Evolutionary conservation across 2,113 vertebrate genomes (phyloP).

Genomic region (Tinamus guttatus): DNA sequence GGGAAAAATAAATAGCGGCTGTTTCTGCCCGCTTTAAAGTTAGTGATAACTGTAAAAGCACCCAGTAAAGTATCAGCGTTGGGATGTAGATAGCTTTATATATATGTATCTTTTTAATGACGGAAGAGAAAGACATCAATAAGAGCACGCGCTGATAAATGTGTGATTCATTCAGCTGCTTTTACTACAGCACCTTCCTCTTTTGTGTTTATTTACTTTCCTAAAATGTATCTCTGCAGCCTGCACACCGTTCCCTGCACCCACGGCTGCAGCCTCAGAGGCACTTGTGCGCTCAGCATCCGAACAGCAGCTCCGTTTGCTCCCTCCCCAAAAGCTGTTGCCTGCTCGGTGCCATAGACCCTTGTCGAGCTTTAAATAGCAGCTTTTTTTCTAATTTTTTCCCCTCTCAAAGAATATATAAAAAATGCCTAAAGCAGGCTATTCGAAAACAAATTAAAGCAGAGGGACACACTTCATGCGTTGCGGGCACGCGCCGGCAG

Average conservation of each 20-base stretch:
- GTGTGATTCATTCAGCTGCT: constrained; percentile 46
- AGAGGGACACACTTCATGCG: constrained; percentile 56
- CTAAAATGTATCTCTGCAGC: constrained; percentile 5
- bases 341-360: not conserved
- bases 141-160: constrained; percentile 28
- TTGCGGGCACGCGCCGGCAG: constrained; percentile 30
- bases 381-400: not conserved
- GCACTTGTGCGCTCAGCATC: constrained; percentile 5
- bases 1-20: not conserved
- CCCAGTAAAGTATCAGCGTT: not conserved
- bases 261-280: constrained; percentile 9
- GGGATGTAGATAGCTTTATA: not conserved
- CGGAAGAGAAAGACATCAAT: constrained; percentile 23
- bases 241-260: not conserved
- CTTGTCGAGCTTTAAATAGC: constrained; percentile 26
- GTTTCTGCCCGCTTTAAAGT: not conserved
- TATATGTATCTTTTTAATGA: not conserved
- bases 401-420: not conserved
- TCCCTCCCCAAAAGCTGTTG: constrained; percentile 12
- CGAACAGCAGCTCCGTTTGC: not conserved
- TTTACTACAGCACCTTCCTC: constrained; percentile 46
- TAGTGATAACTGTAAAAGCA: not conserved
- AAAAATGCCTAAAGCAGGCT: constrained; percentile 60
- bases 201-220: constrained; percentile 46
- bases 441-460: constrained; percentile 57